phyloP scores from a whole-genome alignment of 2,888 invertebrate species.

The Heterodera filipjevi region DNA sequence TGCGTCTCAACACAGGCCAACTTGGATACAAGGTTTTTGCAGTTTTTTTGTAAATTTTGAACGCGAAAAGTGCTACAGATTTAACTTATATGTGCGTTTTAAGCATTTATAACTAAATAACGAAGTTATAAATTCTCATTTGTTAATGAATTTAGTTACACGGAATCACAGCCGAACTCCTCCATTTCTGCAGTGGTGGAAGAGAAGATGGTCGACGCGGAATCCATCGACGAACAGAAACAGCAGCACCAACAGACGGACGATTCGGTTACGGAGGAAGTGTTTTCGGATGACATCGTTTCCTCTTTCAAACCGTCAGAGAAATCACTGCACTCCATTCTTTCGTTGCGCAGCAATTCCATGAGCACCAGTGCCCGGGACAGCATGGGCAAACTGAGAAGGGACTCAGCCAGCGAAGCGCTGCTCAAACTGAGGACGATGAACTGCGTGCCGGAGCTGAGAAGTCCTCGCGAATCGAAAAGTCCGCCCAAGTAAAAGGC shows the following conservation, averaged over 20 bases:
- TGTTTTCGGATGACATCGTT: slow-evolving; percentile 15
- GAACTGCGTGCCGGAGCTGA: slow-evolving; percentile 21
- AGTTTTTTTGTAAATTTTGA: too few relatives aligned
- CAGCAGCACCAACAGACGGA: neutral
- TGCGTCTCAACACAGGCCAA: neutral
- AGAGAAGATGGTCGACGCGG: neutral
- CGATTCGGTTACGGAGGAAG: slow-evolving; percentile 4
- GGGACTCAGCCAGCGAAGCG: slow-evolving; percentile 26
- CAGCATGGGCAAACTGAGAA: slow-evolving; percentile 15
- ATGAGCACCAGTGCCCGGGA: slow-evolving; percentile 21
- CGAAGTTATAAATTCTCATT: too few relatives aligned
- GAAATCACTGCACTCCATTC: slow-evolving; percentile 24
- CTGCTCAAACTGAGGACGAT: slow-evolving; percentile 20
- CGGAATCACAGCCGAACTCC: too few relatives aligned
- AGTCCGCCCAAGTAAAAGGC: slow-evolving; percentile 5
- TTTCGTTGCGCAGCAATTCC: neutral
- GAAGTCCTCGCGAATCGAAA: slow-evolving; percentile 14
- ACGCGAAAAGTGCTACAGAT: too few relatives aligned
- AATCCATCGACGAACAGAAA: neutral
- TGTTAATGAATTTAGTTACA: too few relatives aligned
- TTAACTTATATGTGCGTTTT: too few relatives aligned
- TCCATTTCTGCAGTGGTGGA: neutral
- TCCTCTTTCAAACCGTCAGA: slow-evolving; percentile 25
- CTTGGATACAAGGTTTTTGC: neutral
- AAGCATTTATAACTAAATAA: too few relatives aligned